Evolutionary conservation across 1,140 invertebrate genomes (phyloP), one percentile per base, ranked within the genome.

Genomic region (Patella vulgata): DNA sequence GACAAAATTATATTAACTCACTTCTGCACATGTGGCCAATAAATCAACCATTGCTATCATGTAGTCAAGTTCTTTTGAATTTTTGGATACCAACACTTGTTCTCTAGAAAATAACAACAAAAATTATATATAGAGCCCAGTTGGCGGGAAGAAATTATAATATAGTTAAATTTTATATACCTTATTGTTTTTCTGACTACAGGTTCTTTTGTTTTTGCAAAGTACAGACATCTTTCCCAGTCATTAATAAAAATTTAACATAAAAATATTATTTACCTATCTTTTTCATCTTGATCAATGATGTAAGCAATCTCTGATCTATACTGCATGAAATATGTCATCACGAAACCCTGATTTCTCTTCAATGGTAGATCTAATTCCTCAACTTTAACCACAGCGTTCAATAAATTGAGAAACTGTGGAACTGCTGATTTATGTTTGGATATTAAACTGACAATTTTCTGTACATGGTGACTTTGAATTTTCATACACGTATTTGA

Each of bases 321-420:
- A 47, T 68, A 74, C 73, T 82, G 78, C 82, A 84, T 82, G 64
- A 84, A 79, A 58, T 78, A 81, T n/a, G 78, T 82, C 81, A 84
- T 84, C 19, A 84, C 82, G 46, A 79, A 78, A 21, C 72, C 68
- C 56, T 84, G 82, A 58, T 84, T 84, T 30, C 82, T 55, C 52
- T 84, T 84, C 25, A 84, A 58, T 9, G 82, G 78, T 48, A 84
- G 63, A 54, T 81, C 77, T 9, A 80, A 59, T 25, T 81, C 81
- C 50, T 84, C 79, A 1, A 56, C 60, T 60, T 81, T 81, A 6
- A 82, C 76, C 1, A 81, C 57, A 31, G 79, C 74, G 51, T 79
- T 80, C 31, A 84, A 72, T 2, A 84, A 68, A 60, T 78, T 78
- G 12, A 82, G 63, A 52, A 84, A 78, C 68, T 83, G 75, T 43